These are phyloP conservation scores for Ctenodactylus gundi DNA, from an alignment of 2,113 vertebrate species.

Conservation along the genomic window DNA sequence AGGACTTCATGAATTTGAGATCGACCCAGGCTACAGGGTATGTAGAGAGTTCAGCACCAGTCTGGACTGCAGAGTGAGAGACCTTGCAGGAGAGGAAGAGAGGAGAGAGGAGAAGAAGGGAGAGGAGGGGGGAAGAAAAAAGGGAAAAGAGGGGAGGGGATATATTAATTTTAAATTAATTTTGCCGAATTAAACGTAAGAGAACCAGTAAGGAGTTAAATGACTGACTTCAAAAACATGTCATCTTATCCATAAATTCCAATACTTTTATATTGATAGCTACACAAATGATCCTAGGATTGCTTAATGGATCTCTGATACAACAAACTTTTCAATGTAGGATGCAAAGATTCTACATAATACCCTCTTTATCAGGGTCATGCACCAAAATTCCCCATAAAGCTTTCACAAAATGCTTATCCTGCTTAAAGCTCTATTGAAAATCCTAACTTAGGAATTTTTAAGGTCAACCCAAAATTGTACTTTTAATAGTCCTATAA, in stretches of 20 bases:
- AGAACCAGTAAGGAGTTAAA: neutral
- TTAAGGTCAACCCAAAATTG: neutral
- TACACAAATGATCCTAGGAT: neutral
- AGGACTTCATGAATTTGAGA: too few species aligned
- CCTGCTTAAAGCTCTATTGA: neutral
- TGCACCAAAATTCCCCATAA: neutral
- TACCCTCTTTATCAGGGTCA: neutral
- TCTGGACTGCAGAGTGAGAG: too few species aligned
- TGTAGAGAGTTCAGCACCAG: too few species aligned
- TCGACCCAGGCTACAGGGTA: too few species aligned
- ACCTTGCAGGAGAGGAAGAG: too few species aligned
- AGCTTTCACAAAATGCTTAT: neutral
- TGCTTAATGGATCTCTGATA: conserved; percentile 4
- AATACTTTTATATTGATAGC: neutral
- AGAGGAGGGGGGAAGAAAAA: neutral
- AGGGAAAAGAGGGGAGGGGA: neutral
- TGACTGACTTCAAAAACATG: neutral
- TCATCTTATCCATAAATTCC: neutral
- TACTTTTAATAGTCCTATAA: neutral
- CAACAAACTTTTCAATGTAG: too few species aligned
- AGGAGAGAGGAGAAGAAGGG: too few species aligned
- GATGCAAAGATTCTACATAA: neutral
- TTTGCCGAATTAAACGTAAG: neutral
- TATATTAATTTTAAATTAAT: neutral
- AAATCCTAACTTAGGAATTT: neutral